Conservation (phyloP, 2,113 vertebrate species). For the Argyrosomus japonicus region DNA sequence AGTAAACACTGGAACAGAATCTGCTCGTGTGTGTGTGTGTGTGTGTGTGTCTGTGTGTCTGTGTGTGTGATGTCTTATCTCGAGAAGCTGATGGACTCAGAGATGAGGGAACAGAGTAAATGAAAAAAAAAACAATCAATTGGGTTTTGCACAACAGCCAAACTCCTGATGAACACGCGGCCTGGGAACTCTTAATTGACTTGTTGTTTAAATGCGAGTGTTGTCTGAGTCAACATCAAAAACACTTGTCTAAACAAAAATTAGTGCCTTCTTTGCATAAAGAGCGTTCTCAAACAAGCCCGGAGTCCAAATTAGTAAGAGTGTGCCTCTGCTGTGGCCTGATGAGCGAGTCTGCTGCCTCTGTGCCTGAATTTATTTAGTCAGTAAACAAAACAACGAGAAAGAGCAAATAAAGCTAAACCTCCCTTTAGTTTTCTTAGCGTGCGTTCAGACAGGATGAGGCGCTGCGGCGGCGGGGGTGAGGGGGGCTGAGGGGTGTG, state of each 20-base stretch:
- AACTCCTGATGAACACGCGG: constrained; percentile 6
- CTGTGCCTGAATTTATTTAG: constrained; percentile 16
- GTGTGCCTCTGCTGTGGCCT: not conserved
- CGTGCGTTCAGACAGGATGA: too few species aligned
- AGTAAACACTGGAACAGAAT: not conserved
- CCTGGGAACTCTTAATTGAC: constrained; percentile 9
- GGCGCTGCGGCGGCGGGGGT: too few species aligned
- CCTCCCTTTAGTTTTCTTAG: not conserved
- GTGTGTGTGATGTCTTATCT: not conserved
- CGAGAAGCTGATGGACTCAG: not conserved
- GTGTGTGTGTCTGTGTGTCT: not conserved
- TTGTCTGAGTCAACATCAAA: constrained; percentile 34
- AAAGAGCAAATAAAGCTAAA: not conserved
- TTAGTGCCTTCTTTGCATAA: constrained; percentile 41
- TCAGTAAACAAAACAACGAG: not conserved
- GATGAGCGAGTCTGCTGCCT: constrained; percentile 1
- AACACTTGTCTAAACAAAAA: constrained; percentile 10
- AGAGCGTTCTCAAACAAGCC: constrained; percentile 26
- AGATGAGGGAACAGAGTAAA: not conserved
- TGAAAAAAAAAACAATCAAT: constrained; percentile 14
- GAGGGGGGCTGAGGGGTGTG: too few species aligned
- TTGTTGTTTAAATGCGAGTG: constrained; percentile 29
- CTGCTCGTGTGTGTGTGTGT: not conserved
- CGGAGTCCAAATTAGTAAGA: constrained; percentile 7
- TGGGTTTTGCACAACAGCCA: not conserved